These are phyloP conservation scores for Caenorhabditis macrosperma DNA, from an alignment of 2,888 invertebrate genomes.

Conservation along the genomic window DNA sequence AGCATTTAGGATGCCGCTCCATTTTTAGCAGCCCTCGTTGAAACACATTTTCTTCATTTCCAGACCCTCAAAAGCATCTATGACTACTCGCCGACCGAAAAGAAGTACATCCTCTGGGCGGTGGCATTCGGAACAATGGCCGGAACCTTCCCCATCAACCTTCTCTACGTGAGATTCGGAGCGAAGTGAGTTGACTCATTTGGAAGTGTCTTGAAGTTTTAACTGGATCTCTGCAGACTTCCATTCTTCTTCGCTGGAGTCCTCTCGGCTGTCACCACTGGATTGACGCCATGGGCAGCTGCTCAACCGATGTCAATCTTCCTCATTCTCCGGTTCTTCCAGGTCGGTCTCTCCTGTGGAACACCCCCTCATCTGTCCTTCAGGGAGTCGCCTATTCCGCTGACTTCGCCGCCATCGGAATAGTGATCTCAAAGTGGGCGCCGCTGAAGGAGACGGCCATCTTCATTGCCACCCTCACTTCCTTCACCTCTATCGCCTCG, in stretches of 20 bases:
- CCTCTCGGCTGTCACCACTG: slow-evolving; percentile 62
- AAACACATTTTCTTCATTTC: neutral
- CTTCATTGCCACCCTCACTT: slow-evolving; percentile 73
- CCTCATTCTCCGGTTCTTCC: slow-evolving; percentile 61
- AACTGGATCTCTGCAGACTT: slow-evolving; percentile 28
- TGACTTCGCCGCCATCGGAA: slow-evolving; percentile 70
- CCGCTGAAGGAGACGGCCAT: slow-evolving; percentile 71
- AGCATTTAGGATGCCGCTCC: neutral
- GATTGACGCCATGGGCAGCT: slow-evolving; percentile 62
- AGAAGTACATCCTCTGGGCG: slow-evolving; percentile 70
- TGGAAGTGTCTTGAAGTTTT: neutral
- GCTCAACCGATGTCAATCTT: slow-evolving; percentile 45
- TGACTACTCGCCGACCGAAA: slow-evolving; percentile 68
- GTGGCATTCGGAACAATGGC: slow-evolving; percentile 72
- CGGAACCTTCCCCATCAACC: slow-evolving; percentile 73
- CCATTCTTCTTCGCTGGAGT: slow-evolving; percentile 69
- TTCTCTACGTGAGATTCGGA: slow-evolving; percentile 69
- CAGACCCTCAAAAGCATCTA: slow-evolving; percentile 59
- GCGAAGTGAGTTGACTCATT: slow-evolving; percentile 60
- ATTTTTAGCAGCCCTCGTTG: neutral
- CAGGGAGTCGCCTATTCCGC: slow-evolving; percentile 67
- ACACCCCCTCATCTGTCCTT: neutral
- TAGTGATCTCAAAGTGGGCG: slow-evolving; percentile 71
- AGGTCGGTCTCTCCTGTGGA: slow-evolving; percentile 38
- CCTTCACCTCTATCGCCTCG: slow-evolving; percentile 72